These are phyloP conservation scores for Macaria liturata DNA, from an alignment of 2,888 invertebrate species.

Conservation along the genomic window DNA sequence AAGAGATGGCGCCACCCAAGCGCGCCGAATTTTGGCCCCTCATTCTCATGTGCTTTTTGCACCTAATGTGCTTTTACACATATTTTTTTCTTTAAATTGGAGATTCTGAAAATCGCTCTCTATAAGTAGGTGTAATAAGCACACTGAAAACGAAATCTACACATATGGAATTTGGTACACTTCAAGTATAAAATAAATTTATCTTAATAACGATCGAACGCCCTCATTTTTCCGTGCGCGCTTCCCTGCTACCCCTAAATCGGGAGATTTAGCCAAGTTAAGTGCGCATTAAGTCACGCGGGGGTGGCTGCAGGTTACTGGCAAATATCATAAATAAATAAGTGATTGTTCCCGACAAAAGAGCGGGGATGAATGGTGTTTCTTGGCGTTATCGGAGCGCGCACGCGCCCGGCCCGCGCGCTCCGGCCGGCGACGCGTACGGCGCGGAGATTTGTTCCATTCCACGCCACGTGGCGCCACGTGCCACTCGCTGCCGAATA, in stretches of 20 bases:
- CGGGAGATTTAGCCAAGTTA: constrained; percentile 51
- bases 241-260: constrained; percentile 33
- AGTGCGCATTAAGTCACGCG: constrained; percentile 59
- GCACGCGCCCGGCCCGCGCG: constrained; percentile 62
- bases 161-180: no score
- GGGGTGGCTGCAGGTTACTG: constrained; percentile 76
- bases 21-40: no score
- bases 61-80: no score
- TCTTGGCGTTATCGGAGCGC: constrained; percentile 78
- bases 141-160: no score
- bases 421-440: constrained; percentile 68
- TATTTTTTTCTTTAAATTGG: no score
- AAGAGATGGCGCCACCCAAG: no score
- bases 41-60: no score
- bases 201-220: constrained; percentile 7
- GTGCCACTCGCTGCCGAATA: constrained; percentile 70
- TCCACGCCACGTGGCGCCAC: constrained; percentile 80
- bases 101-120: no score
- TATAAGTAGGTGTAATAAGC: no score
- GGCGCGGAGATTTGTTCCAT: constrained; percentile 79
- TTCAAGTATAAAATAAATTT: no score
- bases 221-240: constrained; percentile 33
- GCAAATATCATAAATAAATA: constrained; percentile 83
- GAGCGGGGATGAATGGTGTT: constrained; percentile 80
- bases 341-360: constrained; percentile 80